A percentile compares a stretch with the other conserved stretches of the same genome.
These are phyloP conservation scores for Trichomalopsis sarcophagae DNA, from an alignment of 1,140 invertebrate genomes.

Conservation along the genomic window DNA sequence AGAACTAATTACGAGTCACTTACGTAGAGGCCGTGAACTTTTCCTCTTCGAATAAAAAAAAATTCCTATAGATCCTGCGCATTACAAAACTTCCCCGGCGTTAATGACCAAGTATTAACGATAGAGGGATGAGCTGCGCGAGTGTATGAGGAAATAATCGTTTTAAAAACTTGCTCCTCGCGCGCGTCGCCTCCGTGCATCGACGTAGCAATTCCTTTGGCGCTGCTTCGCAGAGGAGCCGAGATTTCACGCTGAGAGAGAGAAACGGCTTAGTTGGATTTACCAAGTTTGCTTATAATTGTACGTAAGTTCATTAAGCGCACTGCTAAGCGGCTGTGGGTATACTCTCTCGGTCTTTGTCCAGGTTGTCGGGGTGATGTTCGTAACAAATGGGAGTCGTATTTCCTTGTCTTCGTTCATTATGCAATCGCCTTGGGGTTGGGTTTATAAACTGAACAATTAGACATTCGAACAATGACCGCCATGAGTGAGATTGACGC, in stretches of 20 bases:
- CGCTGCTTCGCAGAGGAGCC: too few species aligned
- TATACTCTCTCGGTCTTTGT: not conserved
- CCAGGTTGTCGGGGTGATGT: not conserved
- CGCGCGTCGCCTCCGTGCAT: not conserved
- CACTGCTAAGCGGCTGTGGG: not conserved
- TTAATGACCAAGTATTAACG: too few species aligned
- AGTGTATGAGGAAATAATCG: not conserved
- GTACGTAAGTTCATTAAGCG: constrained; percentile 33
- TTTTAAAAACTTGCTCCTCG: not conserved
- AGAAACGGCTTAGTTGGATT: constrained; percentile 2
- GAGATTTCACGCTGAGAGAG: constrained; percentile 2
- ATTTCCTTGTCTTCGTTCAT: not conserved
- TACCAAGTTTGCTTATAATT: not conserved
- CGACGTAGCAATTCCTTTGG: not conserved
- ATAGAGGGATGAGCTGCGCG: too few species aligned
- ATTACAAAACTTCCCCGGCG: too few species aligned
- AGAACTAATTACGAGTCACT: too few species aligned
- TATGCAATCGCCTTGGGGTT: not conserved
- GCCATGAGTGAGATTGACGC: too few species aligned
- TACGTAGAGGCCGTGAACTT: too few species aligned
- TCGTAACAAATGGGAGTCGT: not conserved
- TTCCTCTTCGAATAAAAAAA: too few species aligned
- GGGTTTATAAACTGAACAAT: not conserved
- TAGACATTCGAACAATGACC: not conserved
- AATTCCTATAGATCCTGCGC: too few species aligned